Evolutionary conservation across 2,797 vertebrate species (phyloP), one percentile per base, ranked within the genome.

Genomic region (Ciconia nigra): DNA sequence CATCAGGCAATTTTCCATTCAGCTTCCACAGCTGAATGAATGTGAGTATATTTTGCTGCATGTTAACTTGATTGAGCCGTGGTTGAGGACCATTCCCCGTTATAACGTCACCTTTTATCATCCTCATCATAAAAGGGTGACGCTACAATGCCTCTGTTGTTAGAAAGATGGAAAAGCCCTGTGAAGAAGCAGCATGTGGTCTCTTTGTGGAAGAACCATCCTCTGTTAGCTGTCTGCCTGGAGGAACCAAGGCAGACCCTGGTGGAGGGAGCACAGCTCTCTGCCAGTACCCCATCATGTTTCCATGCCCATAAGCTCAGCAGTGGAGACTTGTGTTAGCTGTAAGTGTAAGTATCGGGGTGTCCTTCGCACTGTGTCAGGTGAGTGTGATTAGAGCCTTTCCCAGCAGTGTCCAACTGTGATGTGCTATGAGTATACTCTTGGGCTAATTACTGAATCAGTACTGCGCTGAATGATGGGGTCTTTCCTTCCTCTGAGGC

Each of bases 321-420:
- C 4, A 0, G 0, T 13, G 18, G 51, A 44, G 35, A n/a, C 29
- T 39, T 25, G 4, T 2, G 15, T 74, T 63, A 57, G 9, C 29
- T 69, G 0, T 29, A 57, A 33, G 33, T 28, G 28, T 47, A 54
- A 10, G 7, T 46, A 9, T 5, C 0, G 2, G 15, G 46, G 46
- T 57, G 35, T 62, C 29, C 35, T 73, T 41, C 0, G 3, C 41
- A 5, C 51, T 0, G 0, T 52, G 55, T 73, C 25, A 16, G 26
- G 13, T 0, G 3, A 65, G 31, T 52, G 41, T 72, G 25, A 26
- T 49, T 11, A 41, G 46, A 91, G 39, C 26, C 62, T 76, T 71
- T 69, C 41, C 54, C 41, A 57, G 59, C 46, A 54, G 41, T 4
- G 28, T 42, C 47, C 69, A 55, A 1, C 55, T 2, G 1, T 12